Percentiles rank a stretch among this genome's conserved stretches.
Evolutionary conservation across 2,113 vertebrate genomes (phyloP).

Genomic region (Scomber colias): DNA sequence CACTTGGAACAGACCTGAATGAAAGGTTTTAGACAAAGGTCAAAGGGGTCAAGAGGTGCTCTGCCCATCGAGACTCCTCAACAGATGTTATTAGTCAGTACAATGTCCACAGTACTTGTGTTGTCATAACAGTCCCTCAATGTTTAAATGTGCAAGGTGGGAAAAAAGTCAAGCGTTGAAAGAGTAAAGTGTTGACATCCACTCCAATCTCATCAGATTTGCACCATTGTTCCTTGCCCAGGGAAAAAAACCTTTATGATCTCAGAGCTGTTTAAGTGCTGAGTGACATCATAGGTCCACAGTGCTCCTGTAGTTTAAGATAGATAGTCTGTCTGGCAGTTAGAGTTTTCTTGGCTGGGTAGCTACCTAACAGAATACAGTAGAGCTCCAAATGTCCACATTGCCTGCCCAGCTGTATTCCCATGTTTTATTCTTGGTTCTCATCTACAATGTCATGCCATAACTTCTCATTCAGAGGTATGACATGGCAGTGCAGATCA

Average conservation of each 20-base stretch:
- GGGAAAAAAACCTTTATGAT: constrained; percentile 4
- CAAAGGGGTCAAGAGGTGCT: constrained; percentile 65
- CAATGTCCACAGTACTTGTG: constrained; percentile 35
- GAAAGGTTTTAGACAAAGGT: constrained; percentile 54
- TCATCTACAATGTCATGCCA: constrained; percentile 9
- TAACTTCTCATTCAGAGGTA: constrained; percentile 20
- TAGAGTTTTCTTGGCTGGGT: constrained; percentile 2
- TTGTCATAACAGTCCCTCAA: constrained; percentile 38
- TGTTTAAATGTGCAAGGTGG: constrained; percentile 34
- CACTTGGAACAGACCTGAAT: constrained; percentile 39
- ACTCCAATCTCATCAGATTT: constrained; percentile 21
- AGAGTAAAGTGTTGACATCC: constrained; percentile 44
- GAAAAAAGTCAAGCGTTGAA: constrained; percentile 23
- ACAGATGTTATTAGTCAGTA: constrained; percentile 68
- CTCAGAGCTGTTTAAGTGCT: neutral
- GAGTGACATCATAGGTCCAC: constrained; percentile 5
- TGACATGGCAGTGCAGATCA: constrained; percentile 17
- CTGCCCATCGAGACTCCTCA: constrained; percentile 42
- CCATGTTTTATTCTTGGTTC: constrained; percentile 28
- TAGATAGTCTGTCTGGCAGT: neutral
- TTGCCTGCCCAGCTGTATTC: neutral
- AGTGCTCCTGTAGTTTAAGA: neutral
- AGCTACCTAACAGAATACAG: neutral
- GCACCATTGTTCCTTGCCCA: constrained; percentile 1
- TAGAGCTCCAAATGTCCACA: constrained; percentile 17